These are phyloP conservation scores for Andrena minutula DNA, from an alignment of 2,888 invertebrate genomes.

Conservation along the genomic window DNA sequence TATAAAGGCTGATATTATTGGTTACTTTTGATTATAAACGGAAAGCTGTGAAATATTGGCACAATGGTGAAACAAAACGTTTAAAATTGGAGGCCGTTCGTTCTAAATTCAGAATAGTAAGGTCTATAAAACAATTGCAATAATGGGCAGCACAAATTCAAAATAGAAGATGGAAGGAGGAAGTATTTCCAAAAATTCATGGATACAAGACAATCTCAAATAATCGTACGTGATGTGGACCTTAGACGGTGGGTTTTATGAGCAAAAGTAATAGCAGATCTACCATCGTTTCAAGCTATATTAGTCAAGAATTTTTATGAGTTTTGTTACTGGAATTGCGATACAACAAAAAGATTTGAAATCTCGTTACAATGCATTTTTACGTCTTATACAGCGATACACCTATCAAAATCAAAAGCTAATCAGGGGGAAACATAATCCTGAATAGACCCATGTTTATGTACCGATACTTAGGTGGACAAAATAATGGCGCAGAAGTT, in stretches of 20 bases:
- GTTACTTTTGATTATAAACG: neutral
- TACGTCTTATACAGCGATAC: too few species aligned
- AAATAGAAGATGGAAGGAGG: neutral
- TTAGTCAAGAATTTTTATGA: neutral
- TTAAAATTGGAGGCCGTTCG: neutral
- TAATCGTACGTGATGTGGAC: neutral
- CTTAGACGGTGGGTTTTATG: neutral
- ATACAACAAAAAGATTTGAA: neutral
- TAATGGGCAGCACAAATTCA: neutral
- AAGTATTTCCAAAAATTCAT: neutral
- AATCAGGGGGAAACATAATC: too few species aligned
- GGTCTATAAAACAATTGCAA: neutral
- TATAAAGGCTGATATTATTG: neutral
- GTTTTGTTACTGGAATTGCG: neutral
- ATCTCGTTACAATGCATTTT: too few species aligned
- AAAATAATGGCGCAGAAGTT: too few species aligned
- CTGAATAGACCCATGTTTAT: too few species aligned
- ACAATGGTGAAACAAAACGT: neutral
- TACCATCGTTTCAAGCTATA: neutral
- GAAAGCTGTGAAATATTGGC: neutral
- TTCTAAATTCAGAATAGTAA: neutral
- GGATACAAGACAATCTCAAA: neutral
- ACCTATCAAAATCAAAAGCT: too few species aligned
- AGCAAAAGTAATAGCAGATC: neutral
- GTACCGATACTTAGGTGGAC: too few species aligned